A percentile compares a stretch with the other conserved stretches of the same genome.
Evolutionary conservation across 2,888 invertebrate species (phyloP).

Genomic region (Leptinotarsa peninsularis): DNA sequence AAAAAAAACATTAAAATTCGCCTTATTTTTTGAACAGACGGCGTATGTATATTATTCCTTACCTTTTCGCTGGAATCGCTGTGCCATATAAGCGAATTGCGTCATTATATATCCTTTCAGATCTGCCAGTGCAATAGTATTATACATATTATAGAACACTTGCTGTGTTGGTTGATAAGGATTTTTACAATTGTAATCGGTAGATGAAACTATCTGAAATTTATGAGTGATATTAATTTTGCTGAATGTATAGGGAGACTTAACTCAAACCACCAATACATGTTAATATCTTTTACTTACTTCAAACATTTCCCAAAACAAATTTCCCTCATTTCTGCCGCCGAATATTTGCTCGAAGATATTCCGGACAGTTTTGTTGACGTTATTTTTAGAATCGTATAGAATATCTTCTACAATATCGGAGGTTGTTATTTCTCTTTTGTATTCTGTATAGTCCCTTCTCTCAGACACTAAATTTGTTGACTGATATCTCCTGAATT

Average conservation of each 20-base stretch:
- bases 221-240: neutral
- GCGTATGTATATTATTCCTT: conserved; percentile 4
- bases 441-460: conserved; percentile 32
- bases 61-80: conserved; percentile 44
- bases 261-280: neutral
- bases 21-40: too few species aligned
- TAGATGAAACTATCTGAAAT: conserved; percentile 25
- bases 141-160: conserved; percentile 81
- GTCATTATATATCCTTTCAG: conserved; percentile 86
- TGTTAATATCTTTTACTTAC: conserved; percentile 34
- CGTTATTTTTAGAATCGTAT: conserved; percentile 44
- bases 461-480: conserved; percentile 32
- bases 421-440: conserved; percentile 30
- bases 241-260: neutral
- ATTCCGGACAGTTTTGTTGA: conserved; percentile 43
- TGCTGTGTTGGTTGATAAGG: conserved; percentile 81
- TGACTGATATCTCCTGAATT: conserved; percentile 44
- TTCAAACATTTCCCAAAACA: conserved; percentile 41
- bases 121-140: conserved; percentile 79
- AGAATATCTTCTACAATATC: conserved; percentile 48
- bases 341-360: conserved; percentile 44
- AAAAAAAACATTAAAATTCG: too few species aligned
- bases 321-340: conserved; percentile 29
- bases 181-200: conserved; percentile 68
- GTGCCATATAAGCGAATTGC: conserved; percentile 66